Conservation (phyloP, 1,140 invertebrate genomes). For the Apis cerana region DNA sequence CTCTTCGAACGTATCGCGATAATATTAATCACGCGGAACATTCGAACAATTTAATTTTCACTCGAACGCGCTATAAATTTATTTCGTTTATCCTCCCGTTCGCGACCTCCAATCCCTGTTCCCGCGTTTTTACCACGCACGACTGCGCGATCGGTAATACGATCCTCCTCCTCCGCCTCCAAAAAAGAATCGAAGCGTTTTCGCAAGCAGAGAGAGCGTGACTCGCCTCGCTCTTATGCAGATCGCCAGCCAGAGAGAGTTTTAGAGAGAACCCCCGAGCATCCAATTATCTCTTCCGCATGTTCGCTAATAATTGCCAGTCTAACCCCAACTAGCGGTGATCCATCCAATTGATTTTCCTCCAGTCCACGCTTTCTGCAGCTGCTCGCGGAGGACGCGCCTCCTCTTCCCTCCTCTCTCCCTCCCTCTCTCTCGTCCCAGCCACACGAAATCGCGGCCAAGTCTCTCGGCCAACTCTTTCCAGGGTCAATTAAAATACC, state of each 20-base stretch:
- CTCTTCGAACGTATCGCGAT: no score
- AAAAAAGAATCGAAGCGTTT: not conserved
- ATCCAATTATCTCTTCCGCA: slow-evolving; percentile 68
- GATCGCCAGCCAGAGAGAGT: not conserved
- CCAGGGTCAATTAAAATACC: slow-evolving; percentile 55
- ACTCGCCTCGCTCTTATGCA: slow-evolving; percentile 7
- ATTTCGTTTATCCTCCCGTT: no score
- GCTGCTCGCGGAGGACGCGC: slow-evolving; percentile 4
- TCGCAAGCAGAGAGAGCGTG: not conserved
- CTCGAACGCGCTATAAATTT: no score
- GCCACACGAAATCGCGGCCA: slow-evolving; percentile 44
- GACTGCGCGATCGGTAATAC: no score
- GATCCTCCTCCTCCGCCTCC: no score
- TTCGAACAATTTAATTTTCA: no score
- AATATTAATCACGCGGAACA: no score
- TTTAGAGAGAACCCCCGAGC: slow-evolving; percentile 36
- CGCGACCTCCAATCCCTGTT: no score
- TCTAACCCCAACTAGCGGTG: slow-evolving; percentile 16
- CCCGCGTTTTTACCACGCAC: no score
- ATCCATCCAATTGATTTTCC: slow-evolving; percentile 39
- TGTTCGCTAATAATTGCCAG: slow-evolving; percentile 63
- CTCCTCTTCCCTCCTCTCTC: no score
- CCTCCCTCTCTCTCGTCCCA: no score
- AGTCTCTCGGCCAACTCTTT: slow-evolving; percentile 24
- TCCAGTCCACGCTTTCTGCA: slow-evolving; percentile 20